These are phyloP conservation scores for Heliocidaris erythrogramma DNA, from an alignment of 35 echinoderm and acorn worm genomes.

Conservation along the genomic window DNA sequence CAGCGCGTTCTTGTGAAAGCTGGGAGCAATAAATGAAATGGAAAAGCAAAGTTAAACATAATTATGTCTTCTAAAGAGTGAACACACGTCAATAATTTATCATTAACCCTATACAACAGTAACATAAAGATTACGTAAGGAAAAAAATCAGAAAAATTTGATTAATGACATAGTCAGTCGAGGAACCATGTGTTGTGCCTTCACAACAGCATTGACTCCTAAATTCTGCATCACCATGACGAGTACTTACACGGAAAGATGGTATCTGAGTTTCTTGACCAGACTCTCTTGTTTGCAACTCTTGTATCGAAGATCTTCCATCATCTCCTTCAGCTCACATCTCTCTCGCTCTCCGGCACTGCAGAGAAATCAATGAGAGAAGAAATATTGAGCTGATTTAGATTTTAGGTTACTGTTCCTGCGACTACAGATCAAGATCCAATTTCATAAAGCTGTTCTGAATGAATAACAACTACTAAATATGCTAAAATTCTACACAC, in stretches of 20 bases:
- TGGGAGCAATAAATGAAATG: neutral
- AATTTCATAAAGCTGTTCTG: neutral
- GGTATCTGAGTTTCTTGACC: slow-evolving; percentile 38
- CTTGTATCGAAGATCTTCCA: neutral
- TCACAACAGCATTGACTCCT: neutral
- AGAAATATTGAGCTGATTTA: neutral
- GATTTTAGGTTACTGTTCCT: neutral
- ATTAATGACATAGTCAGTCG: neutral
- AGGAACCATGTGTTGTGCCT: neutral
- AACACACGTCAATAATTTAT: neutral
- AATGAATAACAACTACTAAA: neutral
- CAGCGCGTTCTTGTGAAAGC: slow-evolving; percentile 21
- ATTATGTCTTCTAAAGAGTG: neutral
- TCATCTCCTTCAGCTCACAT: neutral
- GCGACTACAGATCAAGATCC: neutral
- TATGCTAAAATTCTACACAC: neutral
- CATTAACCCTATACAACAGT: neutral
- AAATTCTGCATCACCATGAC: neutral
- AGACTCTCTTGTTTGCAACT: neutral
- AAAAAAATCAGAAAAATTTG: neutral
- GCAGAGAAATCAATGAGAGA: neutral
- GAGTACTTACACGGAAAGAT: neutral
- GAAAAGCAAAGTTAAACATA: too few species aligned
- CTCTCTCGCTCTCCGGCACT: neutral
- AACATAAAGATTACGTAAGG: neutral